Evolutionary conservation across 2,888 invertebrate species (phyloP), one percentile per base, ranked within the genome.

Genomic region (Serrognathus titanus): DNA sequence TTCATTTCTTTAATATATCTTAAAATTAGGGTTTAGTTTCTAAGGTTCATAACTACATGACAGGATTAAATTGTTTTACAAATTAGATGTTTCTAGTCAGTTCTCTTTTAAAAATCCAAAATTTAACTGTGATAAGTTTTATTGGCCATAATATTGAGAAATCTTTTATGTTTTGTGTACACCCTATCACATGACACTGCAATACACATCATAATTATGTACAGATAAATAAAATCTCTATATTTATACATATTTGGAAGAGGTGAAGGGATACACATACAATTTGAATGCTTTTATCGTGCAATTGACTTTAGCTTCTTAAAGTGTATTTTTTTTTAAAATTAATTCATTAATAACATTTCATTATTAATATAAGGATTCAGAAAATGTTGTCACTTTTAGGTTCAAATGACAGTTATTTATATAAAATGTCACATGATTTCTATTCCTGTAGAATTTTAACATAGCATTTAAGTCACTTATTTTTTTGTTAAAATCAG

Each of bases 51-150:
- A 45, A 49, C 46, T 47, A 55, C 50, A 55, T 55, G 40, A 39
- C 55, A 55, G 50, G 55, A 55, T 38, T 38, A 37, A 48, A 48
- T 12, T 40, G n/a, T 47, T 45, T 55, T 16, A 38, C 51, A n/a
- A 38, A 38, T 55, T 31, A 43, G 35, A 58, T 57, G 64, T 63
- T 59, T 71, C 72, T 72, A 72, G 72, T 72, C 72, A 69, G 63
- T 63, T 53, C 54, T 48, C 39, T 38, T 53, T 48, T 36, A 47
- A 55, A 62, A 63, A 64, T 66, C 66, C 65, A 67, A 69, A 72
- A 68, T 70, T 63, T 61, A 64, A 62, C 72, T 72, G 72, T 72
- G 72, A 72, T 72, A 69, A 65, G 57, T 68, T 69, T 64, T 55
- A 63, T 66, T 64, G 66, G 63, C 64, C 66, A 63, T 63, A 63